Percentiles rank a stretch among this genome's conserved stretches.
phyloP scores from a whole-genome alignment of 2,888 invertebrate genomes.

The Therioaphis trifolii region DNA sequence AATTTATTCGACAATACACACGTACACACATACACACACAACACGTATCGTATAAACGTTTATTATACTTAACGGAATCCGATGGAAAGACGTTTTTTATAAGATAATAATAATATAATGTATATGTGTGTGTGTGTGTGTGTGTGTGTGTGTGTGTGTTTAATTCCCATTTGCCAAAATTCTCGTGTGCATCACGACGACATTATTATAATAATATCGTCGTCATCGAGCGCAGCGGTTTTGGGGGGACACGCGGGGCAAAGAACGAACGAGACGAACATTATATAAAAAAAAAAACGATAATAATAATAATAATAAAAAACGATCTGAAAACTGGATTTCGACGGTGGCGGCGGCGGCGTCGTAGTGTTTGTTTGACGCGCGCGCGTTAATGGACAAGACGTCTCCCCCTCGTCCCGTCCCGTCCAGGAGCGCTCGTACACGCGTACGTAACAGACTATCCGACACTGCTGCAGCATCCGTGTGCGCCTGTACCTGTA shows the following conservation, averaged over 20 bases:
- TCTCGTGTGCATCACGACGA: too few relatives aligned
- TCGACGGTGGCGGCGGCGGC: conserved; percentile 46
- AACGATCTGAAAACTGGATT: conserved; percentile 49
- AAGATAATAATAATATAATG: not conserved
- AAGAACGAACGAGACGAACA: not conserved
- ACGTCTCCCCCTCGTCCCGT: not conserved
- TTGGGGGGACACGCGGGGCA: not conserved
- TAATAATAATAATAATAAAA: too few relatives aligned
- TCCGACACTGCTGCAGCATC: too few relatives aligned
- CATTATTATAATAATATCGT: too few relatives aligned
- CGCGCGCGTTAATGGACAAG: conserved; percentile 50
- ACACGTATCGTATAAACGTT: too few relatives aligned
- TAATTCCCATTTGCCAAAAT: conserved; percentile 50
- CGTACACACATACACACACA: not conserved
- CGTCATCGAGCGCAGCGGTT: conserved; percentile 10
- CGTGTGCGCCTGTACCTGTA: not conserved
- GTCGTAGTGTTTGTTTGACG: too few relatives aligned
- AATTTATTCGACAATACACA: conserved; percentile 32
- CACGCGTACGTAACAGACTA: too few relatives aligned
- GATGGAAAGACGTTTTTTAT: conserved; percentile 43
- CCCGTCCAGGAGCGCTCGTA: not conserved
- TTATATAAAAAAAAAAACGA: too few relatives aligned
- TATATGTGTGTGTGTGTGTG: too few relatives aligned
- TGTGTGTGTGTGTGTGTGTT: too few relatives aligned
- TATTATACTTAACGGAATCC: conserved; percentile 46